These are phyloP conservation scores for Poecilia picta DNA, from an alignment of 2,797 vertebrate genomes.

Conservation along the genomic window DNA sequence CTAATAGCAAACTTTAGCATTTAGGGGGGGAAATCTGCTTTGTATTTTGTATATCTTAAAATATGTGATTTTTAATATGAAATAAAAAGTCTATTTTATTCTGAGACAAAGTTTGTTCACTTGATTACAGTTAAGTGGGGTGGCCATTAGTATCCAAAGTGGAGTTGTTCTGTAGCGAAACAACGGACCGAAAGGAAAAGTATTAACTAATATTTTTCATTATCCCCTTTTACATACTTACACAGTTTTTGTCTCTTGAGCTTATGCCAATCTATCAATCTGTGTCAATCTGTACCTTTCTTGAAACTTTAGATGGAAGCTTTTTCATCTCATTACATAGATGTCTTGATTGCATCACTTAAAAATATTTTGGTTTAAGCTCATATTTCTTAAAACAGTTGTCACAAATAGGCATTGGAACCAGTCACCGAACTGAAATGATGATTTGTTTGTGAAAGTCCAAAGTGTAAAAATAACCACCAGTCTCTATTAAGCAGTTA, in stretches of 20 bases:
- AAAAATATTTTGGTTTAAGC: neutral
- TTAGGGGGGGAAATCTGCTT: slow-evolving; percentile 23
- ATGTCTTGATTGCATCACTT: neutral
- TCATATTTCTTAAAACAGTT: neutral
- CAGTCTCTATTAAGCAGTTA: too few species aligned
- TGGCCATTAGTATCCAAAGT: neutral
- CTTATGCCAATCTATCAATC: neutral
- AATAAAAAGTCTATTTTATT: slow-evolving; percentile 29
- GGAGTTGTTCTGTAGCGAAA: neutral
- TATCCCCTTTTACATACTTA: neutral
- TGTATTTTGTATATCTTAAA: slow-evolving; percentile 29
- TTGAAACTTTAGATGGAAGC: neutral
- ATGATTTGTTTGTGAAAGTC: too few species aligned
- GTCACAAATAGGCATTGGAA: neutral
- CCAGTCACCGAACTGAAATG: neutral
- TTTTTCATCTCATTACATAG: neutral
- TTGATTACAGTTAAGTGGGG: neutral
- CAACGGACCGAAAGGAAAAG: neutral
- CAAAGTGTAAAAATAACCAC: too few species aligned
- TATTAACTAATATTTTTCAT: neutral
- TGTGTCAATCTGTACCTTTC: neutral
- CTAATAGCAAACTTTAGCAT: slow-evolving; percentile 12
- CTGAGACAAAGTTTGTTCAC: neutral
- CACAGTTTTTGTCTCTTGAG: neutral
- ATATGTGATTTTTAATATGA: slow-evolving; percentile 30